Conservation (phyloP, 2,113 vertebrate species). For the Rattus norvegicus region GRCr8 NC_086024.1:56998001-56998500, state of each 20-base stretch:
- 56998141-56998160: conserved; percentile 59
- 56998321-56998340: conserved; percentile 56
- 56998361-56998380: conserved; percentile 62
- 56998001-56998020: neutral
- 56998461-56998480: neutral
- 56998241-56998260: conserved; percentile 73
- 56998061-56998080: conserved; percentile 44
- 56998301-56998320: conserved; percentile 67
- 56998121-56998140: conserved; percentile 77
- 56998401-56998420: conserved; percentile 27
- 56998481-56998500: neutral
- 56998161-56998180: conserved; percentile 60
- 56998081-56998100: conserved; percentile 74
- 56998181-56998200: conserved; percentile 49
- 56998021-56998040: conserved; percentile 17
- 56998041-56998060: conserved; percentile 7
- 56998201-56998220: conserved; percentile 33
- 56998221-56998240: conserved; percentile 70
- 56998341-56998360: conserved; percentile 54
- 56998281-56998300: conserved; percentile 66
- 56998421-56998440: neutral
- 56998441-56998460: neutral
- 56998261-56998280: conserved; percentile 74
- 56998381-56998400: neutral
- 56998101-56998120: conserved; percentile 52